Conservation (phyloP, 2,113 vertebrate species). For the Pollimyrus isidori region DNA sequence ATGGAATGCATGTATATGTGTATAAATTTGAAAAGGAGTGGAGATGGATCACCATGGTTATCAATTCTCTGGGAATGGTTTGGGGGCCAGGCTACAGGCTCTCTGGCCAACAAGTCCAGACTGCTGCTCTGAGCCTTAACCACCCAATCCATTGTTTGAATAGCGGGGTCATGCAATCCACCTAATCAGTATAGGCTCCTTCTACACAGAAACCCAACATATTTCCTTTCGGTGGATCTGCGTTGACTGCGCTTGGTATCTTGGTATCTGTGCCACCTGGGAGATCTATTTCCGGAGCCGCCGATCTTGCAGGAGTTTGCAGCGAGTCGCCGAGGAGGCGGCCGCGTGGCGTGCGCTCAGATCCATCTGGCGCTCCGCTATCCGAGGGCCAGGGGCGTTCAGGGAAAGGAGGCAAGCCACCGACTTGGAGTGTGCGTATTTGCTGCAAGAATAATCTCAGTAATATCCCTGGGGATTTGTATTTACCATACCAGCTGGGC, state of each 20-base stretch:
- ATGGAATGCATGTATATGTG: not conserved
- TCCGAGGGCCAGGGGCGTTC: not conserved
- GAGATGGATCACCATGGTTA: not conserved
- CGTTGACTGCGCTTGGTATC: not conserved
- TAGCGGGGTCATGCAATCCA: not conserved
- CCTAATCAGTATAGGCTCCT: not conserved
- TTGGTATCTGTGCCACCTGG: not conserved
- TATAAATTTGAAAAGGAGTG: not conserved
- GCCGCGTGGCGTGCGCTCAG: not conserved
- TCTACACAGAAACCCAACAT: not conserved
- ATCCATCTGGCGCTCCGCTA: not conserved
- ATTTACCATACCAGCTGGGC: slow-evolving; percentile 15
- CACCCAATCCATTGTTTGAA: not conserved
- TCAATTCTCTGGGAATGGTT: not conserved
- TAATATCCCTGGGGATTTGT: slow-evolving; percentile 8
- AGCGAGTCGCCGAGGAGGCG: not conserved
- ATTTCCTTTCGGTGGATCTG: not conserved
- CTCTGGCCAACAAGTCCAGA: not conserved
- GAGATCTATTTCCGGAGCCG: not conserved
- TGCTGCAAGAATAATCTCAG: slow-evolving; percentile 16
- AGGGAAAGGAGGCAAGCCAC: not conserved
- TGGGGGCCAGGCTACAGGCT: not conserved
- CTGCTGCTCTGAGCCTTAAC: not conserved
- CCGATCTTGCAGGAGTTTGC: not conserved
- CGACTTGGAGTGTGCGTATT: not conserved